phyloP scores from a whole-genome alignment of 2,888 invertebrate genomes.

The Euzophera pinguis region DNA sequence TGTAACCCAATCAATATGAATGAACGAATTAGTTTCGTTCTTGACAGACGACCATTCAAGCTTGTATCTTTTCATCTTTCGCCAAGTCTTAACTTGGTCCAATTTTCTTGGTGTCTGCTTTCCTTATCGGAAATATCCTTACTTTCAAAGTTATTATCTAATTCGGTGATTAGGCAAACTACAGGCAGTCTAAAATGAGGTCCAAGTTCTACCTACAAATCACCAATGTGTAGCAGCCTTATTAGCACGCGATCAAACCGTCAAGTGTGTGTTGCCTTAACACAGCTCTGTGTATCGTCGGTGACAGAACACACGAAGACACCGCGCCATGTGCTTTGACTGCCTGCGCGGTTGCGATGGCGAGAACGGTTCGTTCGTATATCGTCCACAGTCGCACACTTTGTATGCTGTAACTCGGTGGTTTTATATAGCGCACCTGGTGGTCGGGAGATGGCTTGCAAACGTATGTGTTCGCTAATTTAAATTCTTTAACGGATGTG shows the following conservation, averaged over 20 bases:
- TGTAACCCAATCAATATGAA: no score
- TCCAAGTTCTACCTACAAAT: neutral
- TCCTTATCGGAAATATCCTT: no score
- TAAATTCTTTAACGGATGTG: neutral
- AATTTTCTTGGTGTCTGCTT: no score
- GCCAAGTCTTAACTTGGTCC: no score
- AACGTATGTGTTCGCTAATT: neutral
- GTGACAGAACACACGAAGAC: neutral
- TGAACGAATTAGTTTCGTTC: no score
- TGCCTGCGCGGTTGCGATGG: neutral
- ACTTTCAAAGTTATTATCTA: no score
- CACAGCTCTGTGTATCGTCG: neutral
- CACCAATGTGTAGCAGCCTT: neutral
- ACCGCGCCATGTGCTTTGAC: conserved; percentile 7
- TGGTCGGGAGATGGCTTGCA: neutral
- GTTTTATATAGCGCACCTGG: neutral
- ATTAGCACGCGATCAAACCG: neutral
- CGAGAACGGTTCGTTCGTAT: neutral
- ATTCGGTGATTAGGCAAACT: no score
- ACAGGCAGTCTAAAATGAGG: no score
- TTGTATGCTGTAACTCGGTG: neutral
- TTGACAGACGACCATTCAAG: no score
- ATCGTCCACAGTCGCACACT: neutral
- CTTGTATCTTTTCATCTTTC: no score
- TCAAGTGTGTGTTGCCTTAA: neutral